Base-by-base conservation (phyloP, 2,113 vertebrate species). In the Lepus europaeus region DNA sequence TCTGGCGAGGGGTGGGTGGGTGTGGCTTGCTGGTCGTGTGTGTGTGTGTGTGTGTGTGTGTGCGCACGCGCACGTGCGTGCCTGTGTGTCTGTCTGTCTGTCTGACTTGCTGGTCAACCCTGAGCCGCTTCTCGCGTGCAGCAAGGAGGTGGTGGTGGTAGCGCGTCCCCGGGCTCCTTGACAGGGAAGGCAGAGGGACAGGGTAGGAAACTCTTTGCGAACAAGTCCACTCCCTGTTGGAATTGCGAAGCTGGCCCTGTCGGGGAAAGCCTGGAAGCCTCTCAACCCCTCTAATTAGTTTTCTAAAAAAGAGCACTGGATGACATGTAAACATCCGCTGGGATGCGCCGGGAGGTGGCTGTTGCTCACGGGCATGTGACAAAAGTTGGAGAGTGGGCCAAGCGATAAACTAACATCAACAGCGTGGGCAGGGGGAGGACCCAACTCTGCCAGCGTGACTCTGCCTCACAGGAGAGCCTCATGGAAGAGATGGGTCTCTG, bases 401-500 rank as follows among this genome's bases (percentile, higher is more conserved):
- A 97, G 84, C 61, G 97, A 97, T 95, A 95, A 96, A 95, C 53
- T 51, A 68, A 80, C 56, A 84, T 39, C 95, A 93, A 91, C 85
- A 97, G 92, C 89, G 74, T 82, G 80, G 45, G 45, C 45, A 83
- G 83, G 79, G 94, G 64, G 88, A 93, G 94, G 95, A 91, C 86
- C 86, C 83, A 83, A n/a, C 63, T 79, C 95, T 96, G 90, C 86
- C 96, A 85, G 89, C 85, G 7, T 7, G 88, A 79, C 81, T 94
- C 89, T 89, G 91, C 64, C 53, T 72, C 78, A 91, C 81, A 85
- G 96, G 95, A 98, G 96, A 95, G n/a, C 74, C 97, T 98, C n/a
- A 84, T 95, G 97, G 95, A 88, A 96, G 92, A 95, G 91, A 72
- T 95, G 89, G 45, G 84, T 20, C 89, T 96, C 73, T 29, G 27